Conservation (phyloP, 1,140 invertebrate genomes). For the Dinothrombium tinctorium region DNA sequence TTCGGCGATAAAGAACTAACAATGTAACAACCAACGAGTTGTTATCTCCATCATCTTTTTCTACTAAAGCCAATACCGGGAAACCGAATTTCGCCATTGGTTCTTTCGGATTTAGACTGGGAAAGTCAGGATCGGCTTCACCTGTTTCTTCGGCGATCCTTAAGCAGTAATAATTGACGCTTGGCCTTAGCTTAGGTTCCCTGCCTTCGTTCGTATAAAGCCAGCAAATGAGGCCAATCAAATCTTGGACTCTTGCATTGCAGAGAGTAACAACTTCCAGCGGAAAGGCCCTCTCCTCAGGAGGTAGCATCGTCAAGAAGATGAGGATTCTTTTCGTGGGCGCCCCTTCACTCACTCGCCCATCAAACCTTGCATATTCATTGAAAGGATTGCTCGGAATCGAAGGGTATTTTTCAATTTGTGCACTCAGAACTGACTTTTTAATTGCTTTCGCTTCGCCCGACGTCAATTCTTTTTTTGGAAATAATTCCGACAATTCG, state of each 20-base stretch:
- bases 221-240: slow-evolving; percentile 78
- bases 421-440: slow-evolving; percentile 35
- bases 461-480: slow-evolving; percentile 17
- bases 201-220: slow-evolving; percentile 21
- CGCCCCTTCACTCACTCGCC: slow-evolving; percentile 22
- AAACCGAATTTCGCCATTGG: slow-evolving; percentile 79
- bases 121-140: slow-evolving; percentile 82
- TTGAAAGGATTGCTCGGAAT: slow-evolving; percentile 57
- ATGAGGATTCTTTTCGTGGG: slow-evolving; percentile 9
- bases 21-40: too few relatives aligned
- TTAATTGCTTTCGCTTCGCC: slow-evolving; percentile 18
- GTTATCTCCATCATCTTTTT: slow-evolving; percentile 21
- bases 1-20: too few relatives aligned
- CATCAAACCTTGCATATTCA: slow-evolving; percentile 75
- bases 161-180: slow-evolving; percentile 38
- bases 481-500: slow-evolving; percentile 37
- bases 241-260: slow-evolving; percentile 60
- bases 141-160: slow-evolving; percentile 89
- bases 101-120: slow-evolving; percentile 60
- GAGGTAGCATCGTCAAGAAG: slow-evolving; percentile 36
- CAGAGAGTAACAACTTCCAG: slow-evolving; percentile 50
- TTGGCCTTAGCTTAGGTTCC: not conserved
- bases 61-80: slow-evolving; percentile 57
- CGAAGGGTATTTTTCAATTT: slow-evolving; percentile 44
- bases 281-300: slow-evolving; percentile 54